Evolutionary conservation across 2,113 vertebrate genomes (phyloP), one percentile per base, ranked within the genome.

Genomic region (Gymnocephalus cernua): DNA sequence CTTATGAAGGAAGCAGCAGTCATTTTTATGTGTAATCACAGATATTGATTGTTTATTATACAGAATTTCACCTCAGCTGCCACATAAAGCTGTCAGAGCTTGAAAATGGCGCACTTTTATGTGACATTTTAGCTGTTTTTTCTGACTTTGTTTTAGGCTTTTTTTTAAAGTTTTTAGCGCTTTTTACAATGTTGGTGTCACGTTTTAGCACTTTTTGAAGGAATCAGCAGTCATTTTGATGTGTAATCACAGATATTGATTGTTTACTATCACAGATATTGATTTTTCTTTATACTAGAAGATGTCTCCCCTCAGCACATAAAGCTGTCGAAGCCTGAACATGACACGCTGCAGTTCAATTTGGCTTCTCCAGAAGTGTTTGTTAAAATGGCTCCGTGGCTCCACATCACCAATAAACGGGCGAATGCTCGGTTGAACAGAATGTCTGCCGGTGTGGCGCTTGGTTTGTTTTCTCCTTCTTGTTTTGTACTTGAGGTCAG

Each of bases 31-130:
- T 58, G 71, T 74, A 41, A 82, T 88, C 74, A 65, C 69, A 51
- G 44, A 10, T 79, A 91, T 82, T 51, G 80, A 86, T 87, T 67
- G 78, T 79, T 80, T 75, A 72, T 85, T 72, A 65, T 35, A 48
- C 29, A 8, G 25, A 48, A 72, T 69, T 19, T 57, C 56, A 13
- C 27, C 32, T 69, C 45, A 4, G 11, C 14, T 29, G 19, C 2
- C n/a, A 45, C 48, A 58, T 79, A 54, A 76, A 79, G 15, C 56
- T 73, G 44, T 23, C 27, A 1, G 27, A 14, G 38, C 18, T 61
- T 59, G n/a, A 80, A 80, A 35, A 35, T 6, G 2, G 8, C 35
- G 9, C 7, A 8, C 35, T 2, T 7, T 38, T 38, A 38, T 38
- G 35, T 38, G 35, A 35, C 35, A 35, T 8, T 35, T 35, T 35